Evolutionary conservation across 1,140 invertebrate species (phyloP).

Genomic region (Drosophila lowei): DNA sequence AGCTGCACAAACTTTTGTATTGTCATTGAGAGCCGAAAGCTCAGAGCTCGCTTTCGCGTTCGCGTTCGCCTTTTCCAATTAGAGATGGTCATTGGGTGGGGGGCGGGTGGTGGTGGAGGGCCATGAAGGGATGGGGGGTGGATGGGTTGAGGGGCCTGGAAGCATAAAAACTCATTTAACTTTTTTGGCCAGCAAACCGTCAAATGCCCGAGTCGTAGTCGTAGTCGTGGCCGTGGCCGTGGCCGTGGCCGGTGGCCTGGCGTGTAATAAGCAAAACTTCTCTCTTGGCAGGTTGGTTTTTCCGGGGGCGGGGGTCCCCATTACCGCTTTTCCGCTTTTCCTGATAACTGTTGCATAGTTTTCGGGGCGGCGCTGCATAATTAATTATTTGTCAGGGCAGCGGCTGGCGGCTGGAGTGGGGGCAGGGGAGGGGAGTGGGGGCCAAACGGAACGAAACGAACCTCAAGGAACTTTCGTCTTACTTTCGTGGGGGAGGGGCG

Average conservation of each 20-base stretch:
- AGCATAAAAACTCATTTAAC: conserved; percentile 79
- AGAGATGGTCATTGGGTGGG: conserved; percentile 37
- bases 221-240: neutral
- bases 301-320: neutral
- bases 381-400: conserved; percentile 61
- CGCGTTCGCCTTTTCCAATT: conserved; percentile 75
- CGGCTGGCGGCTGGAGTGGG: neutral
- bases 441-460: conserved; percentile 7
- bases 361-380: conserved; percentile 59
- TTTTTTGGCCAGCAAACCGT: conserved; percentile 72
- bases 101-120: too few relatives aligned
- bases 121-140: too few relatives aligned
- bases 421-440: neutral
- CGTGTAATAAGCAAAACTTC: conserved; percentile 69
- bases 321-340: neutral
- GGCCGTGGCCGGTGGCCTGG: conserved; percentile 14
- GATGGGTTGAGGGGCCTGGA: neutral
- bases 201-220: conserved; percentile 39
- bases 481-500: too few relatives aligned
- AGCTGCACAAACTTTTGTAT: conserved; percentile 68
- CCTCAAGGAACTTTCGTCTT: too few relatives aligned
- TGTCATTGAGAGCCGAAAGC: conserved; percentile 60
- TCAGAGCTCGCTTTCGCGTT: conserved; percentile 34
- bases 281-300: conserved; percentile 39
- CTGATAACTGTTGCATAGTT: conserved; percentile 77